Evolutionary conservation across 23 tunicate genomes (phyloP).

Genomic region (Phallusia fumigata): DNA sequence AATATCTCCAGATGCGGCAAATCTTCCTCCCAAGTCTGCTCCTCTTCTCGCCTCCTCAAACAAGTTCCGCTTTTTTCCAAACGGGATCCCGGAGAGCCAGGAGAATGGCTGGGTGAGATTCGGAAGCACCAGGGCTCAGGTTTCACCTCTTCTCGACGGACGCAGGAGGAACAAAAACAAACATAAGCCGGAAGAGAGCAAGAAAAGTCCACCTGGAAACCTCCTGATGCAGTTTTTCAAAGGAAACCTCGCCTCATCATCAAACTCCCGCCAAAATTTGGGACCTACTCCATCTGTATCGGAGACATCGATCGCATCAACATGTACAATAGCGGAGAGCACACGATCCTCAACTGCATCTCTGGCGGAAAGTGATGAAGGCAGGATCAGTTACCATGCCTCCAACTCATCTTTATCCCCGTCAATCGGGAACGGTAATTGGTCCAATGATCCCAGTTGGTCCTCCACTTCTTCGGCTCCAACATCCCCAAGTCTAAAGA

Average conservation of each 20-base stretch:
- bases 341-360: not conserved
- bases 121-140: not conserved
- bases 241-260: conserved; percentile 4
- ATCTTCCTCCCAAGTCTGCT: conserved; percentile 45
- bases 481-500: conserved; percentile 19
- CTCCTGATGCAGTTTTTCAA: conserved; percentile 54
- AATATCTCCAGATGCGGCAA: not conserved
- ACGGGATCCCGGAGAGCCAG: conserved; percentile 10
- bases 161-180: not conserved
- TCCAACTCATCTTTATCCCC: conserved; percentile 39
- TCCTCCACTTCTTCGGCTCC: conserved; percentile 26
- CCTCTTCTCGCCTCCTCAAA: conserved; percentile 34
- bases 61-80: conserved; percentile 47
- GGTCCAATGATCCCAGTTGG: not conserved
- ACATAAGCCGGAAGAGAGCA: conserved; percentile 38
- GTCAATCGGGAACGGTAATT: conserved; percentile 22
- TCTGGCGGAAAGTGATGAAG: not conserved
- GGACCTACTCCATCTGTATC: not conserved
- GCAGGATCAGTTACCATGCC: conserved; percentile 27
- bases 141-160: conserved; percentile 40
- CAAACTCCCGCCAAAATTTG: not conserved
- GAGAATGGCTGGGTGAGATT: conserved; percentile 13
- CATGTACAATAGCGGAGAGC: not conserved
- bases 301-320: not conserved
- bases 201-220: conserved; percentile 25